Conservation (phyloP, 2,888 invertebrate species). For the Stegana nigrithorax region DNA sequence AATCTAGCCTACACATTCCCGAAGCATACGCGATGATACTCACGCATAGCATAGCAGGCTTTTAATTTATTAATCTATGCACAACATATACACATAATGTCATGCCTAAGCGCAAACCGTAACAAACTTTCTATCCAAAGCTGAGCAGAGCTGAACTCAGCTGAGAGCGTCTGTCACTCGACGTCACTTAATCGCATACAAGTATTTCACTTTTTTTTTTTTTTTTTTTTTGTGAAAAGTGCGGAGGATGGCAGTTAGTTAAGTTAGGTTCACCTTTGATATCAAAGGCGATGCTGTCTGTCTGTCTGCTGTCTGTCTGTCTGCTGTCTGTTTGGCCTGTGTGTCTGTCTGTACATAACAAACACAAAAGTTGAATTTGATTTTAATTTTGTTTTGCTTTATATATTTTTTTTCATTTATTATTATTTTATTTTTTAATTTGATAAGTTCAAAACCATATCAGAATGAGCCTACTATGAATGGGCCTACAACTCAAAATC, state of each 20-base stretch:
- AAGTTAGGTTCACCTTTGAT: too few relatives aligned
- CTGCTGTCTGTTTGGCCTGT: too few relatives aligned
- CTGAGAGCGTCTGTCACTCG: not conserved
- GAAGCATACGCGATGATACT: not conserved
- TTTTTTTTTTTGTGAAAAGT: too few relatives aligned
- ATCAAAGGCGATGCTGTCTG: too few relatives aligned
- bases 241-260: too few relatives aligned
- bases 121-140: not conserved
- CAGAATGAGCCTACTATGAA: not conserved
- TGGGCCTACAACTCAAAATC: slow-evolving; percentile 35
- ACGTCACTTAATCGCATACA: slow-evolving; percentile 1
- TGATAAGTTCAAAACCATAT: slow-evolving; percentile 59
- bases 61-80: slow-evolving; percentile 60
- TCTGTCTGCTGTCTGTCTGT: too few relatives aligned
- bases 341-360: too few relatives aligned
- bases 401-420: slow-evolving; percentile 33
- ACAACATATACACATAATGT: slow-evolving; percentile 30
- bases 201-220: too few relatives aligned
- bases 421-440: slow-evolving; percentile 51
- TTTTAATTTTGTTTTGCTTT: slow-evolving; percentile 42
- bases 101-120: not conserved
- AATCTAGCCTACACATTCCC: not conserved
- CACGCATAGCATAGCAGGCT: slow-evolving; percentile 38
- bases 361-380: too few relatives aligned
- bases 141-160: too few relatives aligned